These are phyloP conservation scores for Nothoprocta pentlandii DNA, from an alignment of 2,113 vertebrate genomes.

Conservation along the genomic window DNA sequence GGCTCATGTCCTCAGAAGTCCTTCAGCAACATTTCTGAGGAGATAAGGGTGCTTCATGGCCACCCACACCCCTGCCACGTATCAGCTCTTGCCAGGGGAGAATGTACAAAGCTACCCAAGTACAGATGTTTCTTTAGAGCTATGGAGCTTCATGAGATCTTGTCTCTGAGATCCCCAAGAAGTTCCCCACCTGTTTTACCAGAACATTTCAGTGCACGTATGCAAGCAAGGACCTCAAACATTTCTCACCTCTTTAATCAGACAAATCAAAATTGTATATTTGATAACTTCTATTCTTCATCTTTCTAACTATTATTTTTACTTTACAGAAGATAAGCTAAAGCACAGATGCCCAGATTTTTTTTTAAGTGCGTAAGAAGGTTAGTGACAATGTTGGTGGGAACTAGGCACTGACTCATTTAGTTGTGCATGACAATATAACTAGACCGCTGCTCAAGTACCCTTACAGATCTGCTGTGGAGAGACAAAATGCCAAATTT, in stretches of 20 bases:
- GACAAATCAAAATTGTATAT: background rate
- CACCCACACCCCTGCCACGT: background rate
- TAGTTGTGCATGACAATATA: background rate
- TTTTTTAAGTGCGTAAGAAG: background rate
- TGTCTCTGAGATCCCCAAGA: background rate
- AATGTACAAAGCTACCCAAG: background rate
- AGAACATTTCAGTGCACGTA: background rate
- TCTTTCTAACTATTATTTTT: background rate
- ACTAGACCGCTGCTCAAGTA: background rate
- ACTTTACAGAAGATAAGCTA: background rate
- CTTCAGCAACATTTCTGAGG: background rate
- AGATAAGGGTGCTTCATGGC: background rate
- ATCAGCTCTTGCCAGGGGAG: background rate
- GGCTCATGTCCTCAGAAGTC: background rate
- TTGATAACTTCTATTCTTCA: background rate
- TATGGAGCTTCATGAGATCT: background rate
- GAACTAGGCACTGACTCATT: background rate
- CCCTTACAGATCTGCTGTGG: background rate
- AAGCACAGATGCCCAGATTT: background rate
- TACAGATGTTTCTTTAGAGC: background rate
- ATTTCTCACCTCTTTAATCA: background rate
- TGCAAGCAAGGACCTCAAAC: background rate
- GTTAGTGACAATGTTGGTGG: background rate
- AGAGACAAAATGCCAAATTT: background rate
- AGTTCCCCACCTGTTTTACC: background rate